Evolutionary conservation across 2,797 vertebrate genomes (phyloP).

Genomic region (Gymnothorax reevesii): DNA sequence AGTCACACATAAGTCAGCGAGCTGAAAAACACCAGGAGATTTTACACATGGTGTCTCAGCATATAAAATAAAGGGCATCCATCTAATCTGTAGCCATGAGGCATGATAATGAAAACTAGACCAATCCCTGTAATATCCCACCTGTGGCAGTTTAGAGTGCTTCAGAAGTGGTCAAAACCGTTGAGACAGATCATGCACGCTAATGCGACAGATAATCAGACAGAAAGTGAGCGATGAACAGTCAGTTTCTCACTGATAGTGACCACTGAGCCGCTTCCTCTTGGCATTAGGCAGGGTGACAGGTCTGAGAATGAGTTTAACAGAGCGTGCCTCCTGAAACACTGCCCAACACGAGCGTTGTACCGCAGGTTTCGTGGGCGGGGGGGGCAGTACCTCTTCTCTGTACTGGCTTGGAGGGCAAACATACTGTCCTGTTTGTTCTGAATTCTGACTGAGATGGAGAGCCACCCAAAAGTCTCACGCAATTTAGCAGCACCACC

Average conservation of each 20-base stretch:
- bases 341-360: background rate
- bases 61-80: background rate
- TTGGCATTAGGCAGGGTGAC: background rate
- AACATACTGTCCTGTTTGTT: conserved; percentile 58
- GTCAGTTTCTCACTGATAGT: too few relatives aligned
- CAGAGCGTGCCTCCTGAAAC: background rate
- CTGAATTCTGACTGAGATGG: conserved; percentile 63
- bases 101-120: background rate
- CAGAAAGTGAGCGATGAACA: too few relatives aligned
- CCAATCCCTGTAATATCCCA: background rate
- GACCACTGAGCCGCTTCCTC: too few relatives aligned
- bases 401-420: conserved; percentile 44
- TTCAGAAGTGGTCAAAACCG: background rate
- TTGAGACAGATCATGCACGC: background rate
- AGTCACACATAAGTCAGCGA: background rate
- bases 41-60: background rate
- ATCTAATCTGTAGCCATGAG: background rate
- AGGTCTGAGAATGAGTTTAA: background rate
- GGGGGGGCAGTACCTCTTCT: background rate
- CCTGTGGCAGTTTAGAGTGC: conserved; percentile 1
- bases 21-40: background rate
- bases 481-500: conserved; percentile 67
- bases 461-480: conserved; percentile 64
- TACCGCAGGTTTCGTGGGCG: background rate
- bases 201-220: too few relatives aligned